Percentiles rank a stretch among this genome's conserved stretches.
Evolutionary conservation across 2,797 vertebrate genomes (phyloP).

Genomic region (Arrhamphus sclerolepis): DNA sequence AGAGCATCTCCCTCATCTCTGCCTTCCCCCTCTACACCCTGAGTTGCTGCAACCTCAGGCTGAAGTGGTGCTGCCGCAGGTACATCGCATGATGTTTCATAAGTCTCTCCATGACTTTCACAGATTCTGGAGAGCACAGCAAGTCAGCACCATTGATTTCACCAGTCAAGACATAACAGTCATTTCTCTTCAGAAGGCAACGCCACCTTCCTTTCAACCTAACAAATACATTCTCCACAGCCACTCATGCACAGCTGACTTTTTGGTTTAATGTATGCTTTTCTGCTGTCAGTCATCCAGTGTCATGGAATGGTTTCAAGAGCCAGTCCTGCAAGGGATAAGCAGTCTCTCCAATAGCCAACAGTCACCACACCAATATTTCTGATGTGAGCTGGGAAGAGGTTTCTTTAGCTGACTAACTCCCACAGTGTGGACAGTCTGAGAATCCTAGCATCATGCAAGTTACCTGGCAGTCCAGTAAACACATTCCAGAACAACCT

Average conservation of each 20-base stretch:
- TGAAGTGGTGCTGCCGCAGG: too few relatives aligned
- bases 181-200: neutral
- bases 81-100: neutral
- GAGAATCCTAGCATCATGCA: too few relatives aligned
- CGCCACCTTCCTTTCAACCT: neutral
- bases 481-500: too few relatives aligned
- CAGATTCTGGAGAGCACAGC: neutral
- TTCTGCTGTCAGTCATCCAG: too few relatives aligned
- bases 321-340: neutral
- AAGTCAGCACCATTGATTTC: neutral
- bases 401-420: neutral
- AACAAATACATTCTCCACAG: too few relatives aligned
- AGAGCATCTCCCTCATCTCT: too few relatives aligned
- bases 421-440: neutral
- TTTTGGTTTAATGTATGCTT: too few relatives aligned
- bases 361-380: neutral
- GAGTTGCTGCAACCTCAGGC: too few relatives aligned
- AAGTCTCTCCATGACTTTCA: neutral
- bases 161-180: neutral
- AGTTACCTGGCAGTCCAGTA: too few relatives aligned
- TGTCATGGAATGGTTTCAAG: constrained; percentile 4
- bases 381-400: neutral
- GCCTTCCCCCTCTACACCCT: too few relatives aligned
- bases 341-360: neutral
- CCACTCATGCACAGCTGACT: too few relatives aligned